phyloP scores from a whole-genome alignment of 2,797 vertebrate genomes.

The Neosalanx taihuensis region DNA sequence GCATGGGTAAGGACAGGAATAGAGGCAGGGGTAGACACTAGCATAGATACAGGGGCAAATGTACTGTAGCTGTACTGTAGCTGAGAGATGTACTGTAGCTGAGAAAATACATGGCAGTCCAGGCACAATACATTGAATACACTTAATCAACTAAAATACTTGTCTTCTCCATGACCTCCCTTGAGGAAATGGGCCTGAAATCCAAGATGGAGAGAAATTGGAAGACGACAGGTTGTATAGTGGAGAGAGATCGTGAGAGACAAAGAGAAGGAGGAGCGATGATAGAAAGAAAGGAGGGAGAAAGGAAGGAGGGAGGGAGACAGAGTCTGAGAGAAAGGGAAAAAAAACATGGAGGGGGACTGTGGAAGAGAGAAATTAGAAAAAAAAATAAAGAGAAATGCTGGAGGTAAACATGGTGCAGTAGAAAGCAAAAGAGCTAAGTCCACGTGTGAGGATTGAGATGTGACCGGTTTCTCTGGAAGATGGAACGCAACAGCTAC shows the following conservation, averaged over 20 bases:
- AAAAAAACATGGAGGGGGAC: not conserved
- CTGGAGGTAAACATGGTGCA: constrained; percentile 29
- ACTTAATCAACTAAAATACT: too few species aligned
- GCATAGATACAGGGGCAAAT: not conserved
- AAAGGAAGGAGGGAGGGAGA: not conserved
- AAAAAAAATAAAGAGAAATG: not conserved
- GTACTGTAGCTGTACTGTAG: not conserved
- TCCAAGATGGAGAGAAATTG: not conserved
- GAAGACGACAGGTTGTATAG: not conserved
- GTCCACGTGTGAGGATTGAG: constrained; percentile 49
- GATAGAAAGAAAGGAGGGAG: not conserved
- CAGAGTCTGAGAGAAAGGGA: not conserved
- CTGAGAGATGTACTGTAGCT: too few species aligned
- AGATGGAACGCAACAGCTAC: constrained; percentile 15
- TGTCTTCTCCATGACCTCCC: too few species aligned
- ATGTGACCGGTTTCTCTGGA: constrained; percentile 47
- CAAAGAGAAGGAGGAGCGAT: not conserved
- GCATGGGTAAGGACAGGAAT: constrained; percentile 3
- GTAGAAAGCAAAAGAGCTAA: constrained; percentile 51
- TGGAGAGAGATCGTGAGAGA: not conserved
- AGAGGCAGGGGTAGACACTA: not conserved
- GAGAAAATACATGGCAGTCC: too few species aligned
- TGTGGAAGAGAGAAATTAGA: constrained; percentile 9
- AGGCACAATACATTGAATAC: too few species aligned
- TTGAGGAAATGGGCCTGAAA: not conserved